A percentile compares a stretch with the other conserved stretches of the same genome.
phyloP scores from a whole-genome alignment of 2,797 vertebrate genomes.

The Macrochelys suwanniensis region DNA sequence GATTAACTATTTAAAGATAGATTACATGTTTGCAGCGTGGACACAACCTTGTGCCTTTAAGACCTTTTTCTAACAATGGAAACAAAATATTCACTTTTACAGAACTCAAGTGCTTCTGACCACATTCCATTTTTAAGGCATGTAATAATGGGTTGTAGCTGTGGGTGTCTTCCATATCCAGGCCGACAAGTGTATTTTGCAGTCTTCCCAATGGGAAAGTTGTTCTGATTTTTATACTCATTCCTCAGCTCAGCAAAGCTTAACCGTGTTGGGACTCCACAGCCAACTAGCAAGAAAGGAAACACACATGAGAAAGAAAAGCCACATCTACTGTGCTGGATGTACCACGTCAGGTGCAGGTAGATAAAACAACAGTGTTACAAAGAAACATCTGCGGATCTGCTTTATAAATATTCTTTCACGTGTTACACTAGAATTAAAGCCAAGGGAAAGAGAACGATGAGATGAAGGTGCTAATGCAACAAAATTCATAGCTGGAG shows the following conservation, averaged over 20 bases:
- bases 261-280: slow-evolving; percentile 52
- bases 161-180: background rate
- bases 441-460: background rate
- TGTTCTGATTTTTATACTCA: background rate
- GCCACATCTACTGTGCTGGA: background rate
- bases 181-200: slow-evolving; percentile 69
- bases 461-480: background rate
- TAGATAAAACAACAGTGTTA: background rate
- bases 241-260: slow-evolving; percentile 55
- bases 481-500: background rate
- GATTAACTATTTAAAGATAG: background rate
- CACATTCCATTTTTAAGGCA: slow-evolving; percentile 70
- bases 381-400: background rate
- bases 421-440: too few relatives aligned
- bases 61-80: slow-evolving; percentile 21
- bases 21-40: slow-evolving; percentile 12
- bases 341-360: background rate
- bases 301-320: background rate
- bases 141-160: slow-evolving; percentile 7
- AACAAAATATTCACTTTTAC: slow-evolving; percentile 79
- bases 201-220: slow-evolving; percentile 48
- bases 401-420: background rate
- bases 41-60: background rate
- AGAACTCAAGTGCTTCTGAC: slow-evolving; percentile 69
- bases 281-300: slow-evolving; percentile 53